Percentiles rank a stretch among this genome's conserved stretches.
phyloP scores from a whole-genome alignment of 1,140 invertebrate species.

The Meloidogyne exigua region DNA sequence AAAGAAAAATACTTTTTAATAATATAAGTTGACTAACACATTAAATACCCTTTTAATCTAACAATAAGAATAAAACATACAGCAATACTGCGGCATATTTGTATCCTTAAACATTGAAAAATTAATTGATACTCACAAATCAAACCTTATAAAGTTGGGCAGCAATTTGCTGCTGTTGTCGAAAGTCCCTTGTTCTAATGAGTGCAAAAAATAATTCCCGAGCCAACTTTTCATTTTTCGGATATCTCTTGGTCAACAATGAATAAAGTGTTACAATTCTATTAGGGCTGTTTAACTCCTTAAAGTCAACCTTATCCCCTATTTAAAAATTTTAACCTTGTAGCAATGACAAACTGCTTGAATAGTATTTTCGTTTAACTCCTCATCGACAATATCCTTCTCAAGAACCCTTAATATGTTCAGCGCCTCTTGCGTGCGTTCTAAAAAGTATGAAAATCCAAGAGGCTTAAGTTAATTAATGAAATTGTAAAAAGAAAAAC shows the following conservation, averaged over 20 bases:
- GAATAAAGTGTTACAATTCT: conserved; percentile 82
- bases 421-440: conserved; percentile 73
- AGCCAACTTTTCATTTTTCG: conserved; percentile 83
- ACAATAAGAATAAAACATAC: conserved; percentile 60
- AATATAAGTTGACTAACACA: too few species aligned
- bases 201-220: conserved; percentile 93
- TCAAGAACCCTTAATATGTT: conserved; percentile 77
- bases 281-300: conserved; percentile 67
- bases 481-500: conserved; percentile 9
- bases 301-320: conserved; percentile 53
- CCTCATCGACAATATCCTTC: conserved; percentile 67
- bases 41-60: too few species aligned
- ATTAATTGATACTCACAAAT: conserved; percentile 69
- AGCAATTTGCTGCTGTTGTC: conserved; percentile 84
- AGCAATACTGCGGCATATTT: conserved; percentile 79
- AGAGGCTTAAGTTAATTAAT: neutral
- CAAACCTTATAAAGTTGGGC: conserved; percentile 83
- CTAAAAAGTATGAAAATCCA: neutral
- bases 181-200: conserved; percentile 82
- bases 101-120: conserved; percentile 69
- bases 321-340: conserved; percentile 70
- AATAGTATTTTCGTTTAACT: conserved; percentile 84
- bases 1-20: too few species aligned
- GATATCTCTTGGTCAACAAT: conserved; percentile 79
- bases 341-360: conserved; percentile 95